Conservation (phyloP, 1,140 invertebrate species). For the Tetranychus cinnabarinus region DNA sequence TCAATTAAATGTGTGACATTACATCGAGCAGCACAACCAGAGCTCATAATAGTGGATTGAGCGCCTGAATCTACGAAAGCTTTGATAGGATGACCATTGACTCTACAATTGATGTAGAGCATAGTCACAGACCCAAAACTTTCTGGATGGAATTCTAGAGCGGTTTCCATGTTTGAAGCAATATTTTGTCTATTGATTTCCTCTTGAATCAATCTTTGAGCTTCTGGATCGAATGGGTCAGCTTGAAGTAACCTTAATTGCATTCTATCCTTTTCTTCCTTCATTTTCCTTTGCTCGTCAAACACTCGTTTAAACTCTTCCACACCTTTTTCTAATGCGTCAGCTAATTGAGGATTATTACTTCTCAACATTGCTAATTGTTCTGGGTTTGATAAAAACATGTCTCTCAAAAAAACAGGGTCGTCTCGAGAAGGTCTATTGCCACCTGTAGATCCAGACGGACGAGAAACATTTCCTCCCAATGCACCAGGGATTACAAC, state of each 20-base stretch:
- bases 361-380: constrained; percentile 70
- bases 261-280: constrained; percentile 52
- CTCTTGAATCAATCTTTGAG: constrained; percentile 77
- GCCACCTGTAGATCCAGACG: not conserved
- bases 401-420: constrained; percentile 60
- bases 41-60: constrained; percentile 82
- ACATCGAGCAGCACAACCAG: constrained; percentile 66
- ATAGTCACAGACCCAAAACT: constrained; percentile 91
- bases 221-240: constrained; percentile 82
- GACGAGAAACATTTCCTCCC: not conserved
- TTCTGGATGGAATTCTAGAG: constrained; percentile 93
- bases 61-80: constrained; percentile 92
- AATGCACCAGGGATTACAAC: not conserved
- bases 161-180: constrained; percentile 92
- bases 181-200: constrained; percentile 39
- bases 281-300: constrained; percentile 43
- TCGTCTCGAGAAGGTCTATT: constrained; percentile 35
- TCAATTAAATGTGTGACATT: constrained; percentile 89
- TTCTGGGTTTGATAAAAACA: constrained; percentile 75
- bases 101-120: constrained; percentile 86
- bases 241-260: constrained; percentile 64
- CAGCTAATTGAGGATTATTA: constrained; percentile 73
- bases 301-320: constrained; percentile 60
- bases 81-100: constrained; percentile 85
- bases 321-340: constrained; percentile 56